Evolutionary conservation across 2,113 vertebrate species (phyloP).

Genomic region (Panthera uncia): DNA sequence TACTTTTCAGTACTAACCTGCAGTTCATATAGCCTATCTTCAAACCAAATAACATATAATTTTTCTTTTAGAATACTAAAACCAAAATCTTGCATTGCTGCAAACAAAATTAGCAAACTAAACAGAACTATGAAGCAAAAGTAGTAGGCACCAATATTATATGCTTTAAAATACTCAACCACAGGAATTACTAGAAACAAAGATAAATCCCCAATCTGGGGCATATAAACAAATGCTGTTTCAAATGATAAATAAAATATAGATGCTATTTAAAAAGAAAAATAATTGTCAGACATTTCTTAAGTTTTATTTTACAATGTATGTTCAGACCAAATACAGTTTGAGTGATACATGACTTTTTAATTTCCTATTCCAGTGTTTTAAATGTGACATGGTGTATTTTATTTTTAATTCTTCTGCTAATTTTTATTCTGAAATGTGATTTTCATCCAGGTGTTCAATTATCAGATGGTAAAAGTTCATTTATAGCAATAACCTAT

Average conservation of each 20-base stretch:
- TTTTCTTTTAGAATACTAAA: slow-evolving; percentile 63
- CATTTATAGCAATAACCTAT: neutral
- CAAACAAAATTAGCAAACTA: slow-evolving; percentile 57
- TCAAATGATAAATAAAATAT: slow-evolving; percentile 47
- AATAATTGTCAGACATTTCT: slow-evolving; percentile 34
- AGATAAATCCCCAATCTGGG: slow-evolving; percentile 19
- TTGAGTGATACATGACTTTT: slow-evolving; percentile 44
- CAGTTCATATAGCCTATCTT: slow-evolving; percentile 55
- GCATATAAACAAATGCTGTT: neutral
- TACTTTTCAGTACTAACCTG: slow-evolving; percentile 49
- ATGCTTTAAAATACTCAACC: slow-evolving; percentile 20
- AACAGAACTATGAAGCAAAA: slow-evolving; percentile 54
- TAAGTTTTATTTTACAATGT: slow-evolving; percentile 55
- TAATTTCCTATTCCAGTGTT: slow-evolving; percentile 37
- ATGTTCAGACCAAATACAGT: slow-evolving; percentile 53
- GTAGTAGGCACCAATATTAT: slow-evolving; percentile 15
- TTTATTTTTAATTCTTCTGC: slow-evolving; percentile 51
- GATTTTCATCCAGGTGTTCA: slow-evolving; percentile 13
- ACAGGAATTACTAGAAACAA: slow-evolving; percentile 36
- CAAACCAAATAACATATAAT: slow-evolving; percentile 42
- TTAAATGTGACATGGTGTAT: slow-evolving; percentile 28
- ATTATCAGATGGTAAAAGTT: neutral
- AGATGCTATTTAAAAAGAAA: slow-evolving; percentile 42
- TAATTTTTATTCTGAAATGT: slow-evolving; percentile 53
- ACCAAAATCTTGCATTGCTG: slow-evolving; percentile 39